Conservation (phyloP, 2,113 vertebrate species). For the Platysteira castanea region DNA sequence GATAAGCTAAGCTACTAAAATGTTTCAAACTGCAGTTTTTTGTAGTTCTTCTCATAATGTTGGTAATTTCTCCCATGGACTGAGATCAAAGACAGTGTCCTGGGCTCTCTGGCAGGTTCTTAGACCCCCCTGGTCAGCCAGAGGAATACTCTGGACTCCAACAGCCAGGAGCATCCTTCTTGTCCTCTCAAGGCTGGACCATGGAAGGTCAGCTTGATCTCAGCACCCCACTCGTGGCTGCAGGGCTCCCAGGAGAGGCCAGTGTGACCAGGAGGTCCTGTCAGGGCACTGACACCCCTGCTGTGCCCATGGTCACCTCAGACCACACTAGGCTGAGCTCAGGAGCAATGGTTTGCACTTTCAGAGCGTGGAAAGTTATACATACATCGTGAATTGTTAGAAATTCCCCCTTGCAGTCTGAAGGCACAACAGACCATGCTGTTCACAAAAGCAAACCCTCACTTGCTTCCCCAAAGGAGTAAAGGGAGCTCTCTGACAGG, state of each 20-base stretch:
- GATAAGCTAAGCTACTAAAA: no score
- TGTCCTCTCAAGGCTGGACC: neutral
- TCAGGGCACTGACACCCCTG: neutral
- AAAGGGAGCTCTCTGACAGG: neutral
- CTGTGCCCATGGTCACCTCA: neutral
- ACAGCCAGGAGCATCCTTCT: neutral
- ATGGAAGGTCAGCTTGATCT: neutral
- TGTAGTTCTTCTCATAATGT: no score
- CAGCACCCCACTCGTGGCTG: fast-evolving
- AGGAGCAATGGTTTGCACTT: neutral
- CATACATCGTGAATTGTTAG: neutral
- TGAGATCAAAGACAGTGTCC: no score
- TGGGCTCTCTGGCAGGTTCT: no score
- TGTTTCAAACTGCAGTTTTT: no score
- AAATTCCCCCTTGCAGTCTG: neutral
- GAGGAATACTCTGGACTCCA: no score
- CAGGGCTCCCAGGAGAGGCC: neutral
- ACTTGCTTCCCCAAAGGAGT: neutral
- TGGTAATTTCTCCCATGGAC: no score
- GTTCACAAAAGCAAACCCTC: neutral
- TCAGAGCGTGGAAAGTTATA: neutral
- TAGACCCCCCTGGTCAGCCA: no score
- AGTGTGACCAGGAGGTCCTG: neutral
- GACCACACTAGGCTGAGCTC: fast-evolving
- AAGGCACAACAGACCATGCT: neutral